Percentiles rank a stretch among this genome's conserved stretches.
Evolutionary conservation across 1,140 invertebrate genomes (phyloP).

Genomic region (Drosophila lacertosa): DNA sequence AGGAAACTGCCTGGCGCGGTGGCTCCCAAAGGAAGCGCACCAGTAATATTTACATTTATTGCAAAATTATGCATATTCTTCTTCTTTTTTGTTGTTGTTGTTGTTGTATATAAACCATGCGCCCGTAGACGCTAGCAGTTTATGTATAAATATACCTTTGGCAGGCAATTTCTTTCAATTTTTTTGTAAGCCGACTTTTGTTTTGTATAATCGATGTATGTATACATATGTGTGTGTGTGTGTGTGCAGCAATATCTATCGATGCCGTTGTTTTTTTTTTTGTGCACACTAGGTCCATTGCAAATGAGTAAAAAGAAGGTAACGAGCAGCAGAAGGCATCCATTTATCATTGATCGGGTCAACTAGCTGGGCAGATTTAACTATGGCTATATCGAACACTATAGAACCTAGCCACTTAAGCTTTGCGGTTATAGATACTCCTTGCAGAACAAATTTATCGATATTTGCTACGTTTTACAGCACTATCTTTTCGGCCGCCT

Average conservation of each 20-base stretch:
- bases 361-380: too few species aligned
- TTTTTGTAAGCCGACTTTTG: not conserved
- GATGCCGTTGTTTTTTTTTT: not conserved
- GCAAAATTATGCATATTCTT: conserved; percentile 80
- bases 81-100: conserved; percentile 15
- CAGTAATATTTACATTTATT: conserved; percentile 82
- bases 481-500: not conserved
- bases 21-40: conserved; percentile 77
- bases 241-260: not conserved
- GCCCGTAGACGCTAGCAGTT: conserved; percentile 20
- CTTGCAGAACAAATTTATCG: too few species aligned
- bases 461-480: conserved; percentile 13
- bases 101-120: conserved; percentile 24
- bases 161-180: conserved; percentile 25
- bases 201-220: too few species aligned
- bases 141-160: conserved; percentile 26
- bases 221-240: too few species aligned
- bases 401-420: too few species aligned
- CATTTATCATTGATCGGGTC: too few species aligned
- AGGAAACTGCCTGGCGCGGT: conserved; percentile 69
- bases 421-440: too few species aligned
- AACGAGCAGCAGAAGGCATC: too few species aligned
- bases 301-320: too few species aligned
- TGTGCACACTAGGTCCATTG: too few species aligned
- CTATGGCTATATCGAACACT: too few species aligned